Evolutionary conservation across 2,113 vertebrate species (phyloP), one percentile per base, ranked within the genome.

Genomic region (Brachirus orientalis): DNA sequence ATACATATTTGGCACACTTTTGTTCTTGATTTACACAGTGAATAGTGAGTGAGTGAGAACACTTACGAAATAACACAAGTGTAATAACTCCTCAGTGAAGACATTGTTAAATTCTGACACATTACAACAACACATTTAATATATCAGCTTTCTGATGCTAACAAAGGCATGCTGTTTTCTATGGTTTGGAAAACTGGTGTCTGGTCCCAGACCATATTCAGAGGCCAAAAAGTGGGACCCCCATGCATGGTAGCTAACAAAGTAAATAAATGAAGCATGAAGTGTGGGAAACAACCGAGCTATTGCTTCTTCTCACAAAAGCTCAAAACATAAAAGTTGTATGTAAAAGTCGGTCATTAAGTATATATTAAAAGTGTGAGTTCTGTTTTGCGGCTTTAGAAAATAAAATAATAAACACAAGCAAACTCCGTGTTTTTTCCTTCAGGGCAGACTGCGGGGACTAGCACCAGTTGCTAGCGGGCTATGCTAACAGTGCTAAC

Each of bases 401-500:
- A 28, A 28, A 28, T 6, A 6, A 28, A 41, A 55, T 63, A 71
- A 67, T 50, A 72, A 44, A n/a, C 14, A 44, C 22, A 48, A 28
- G 8, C 12, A 67, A 72, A 75, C 69, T 46, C 52, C 8, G 51
- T 55, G 38, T 44, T 71, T 80, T 77, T 45, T 11, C n/a, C n/a
- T 11, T 11, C n/a, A n/a, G n/a, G n/a, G n/a, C n/a, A 6, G 57
- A 6, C 50, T 59, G 69, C 50, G 53, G 68, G 8, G 33, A 55
- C 52, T 67, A 64, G 78, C 70, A 33, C 36, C 50, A 38, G 75
- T 36, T 47, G 82, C 72, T 84, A 84, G 61, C 10, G 11, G 33
- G 80, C 79, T 82, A 86, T 80, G 86, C 87, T 88, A 90, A 60
- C 82, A 18, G 11, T 8, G 83, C 86, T 87, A 84, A 66, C 0